Conservation (phyloP, 2,113 vertebrate species). For the Pedionomus torquatus region DNA sequence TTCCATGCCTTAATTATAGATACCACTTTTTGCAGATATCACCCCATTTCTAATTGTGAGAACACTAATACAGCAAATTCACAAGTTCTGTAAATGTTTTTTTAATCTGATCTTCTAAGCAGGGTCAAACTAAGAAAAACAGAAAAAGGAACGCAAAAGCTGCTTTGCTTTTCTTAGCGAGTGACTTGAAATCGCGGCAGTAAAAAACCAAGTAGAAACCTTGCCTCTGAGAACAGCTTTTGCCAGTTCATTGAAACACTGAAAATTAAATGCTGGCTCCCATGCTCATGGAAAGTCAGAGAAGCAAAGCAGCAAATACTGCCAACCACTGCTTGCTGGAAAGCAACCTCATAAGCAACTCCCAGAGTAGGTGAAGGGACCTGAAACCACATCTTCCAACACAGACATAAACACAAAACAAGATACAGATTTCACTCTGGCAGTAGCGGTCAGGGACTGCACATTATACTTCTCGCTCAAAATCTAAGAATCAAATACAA, state of each 20-base stretch:
- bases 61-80: background rate
- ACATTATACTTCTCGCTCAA: background rate
- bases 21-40: background rate
- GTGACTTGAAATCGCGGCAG: background rate
- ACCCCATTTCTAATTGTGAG: background rate
- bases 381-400: background rate
- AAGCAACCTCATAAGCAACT: fast-evolving
- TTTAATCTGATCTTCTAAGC: background rate
- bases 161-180: background rate
- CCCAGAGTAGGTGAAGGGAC: background rate
- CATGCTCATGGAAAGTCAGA: background rate
- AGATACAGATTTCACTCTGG: background rate
- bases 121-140: background rate
- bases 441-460: background rate
- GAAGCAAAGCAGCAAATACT: background rate
- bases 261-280: background rate
- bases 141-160: background rate
- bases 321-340: background rate
- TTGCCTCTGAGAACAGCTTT: background rate
- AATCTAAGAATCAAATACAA: background rate
- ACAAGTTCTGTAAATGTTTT: background rate
- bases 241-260: background rate
- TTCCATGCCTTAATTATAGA: background rate
- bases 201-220: background rate
- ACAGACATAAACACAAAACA: background rate